Conservation (phyloP, 2,797 vertebrate genomes). For the Eremophila alpestris region DNA sequence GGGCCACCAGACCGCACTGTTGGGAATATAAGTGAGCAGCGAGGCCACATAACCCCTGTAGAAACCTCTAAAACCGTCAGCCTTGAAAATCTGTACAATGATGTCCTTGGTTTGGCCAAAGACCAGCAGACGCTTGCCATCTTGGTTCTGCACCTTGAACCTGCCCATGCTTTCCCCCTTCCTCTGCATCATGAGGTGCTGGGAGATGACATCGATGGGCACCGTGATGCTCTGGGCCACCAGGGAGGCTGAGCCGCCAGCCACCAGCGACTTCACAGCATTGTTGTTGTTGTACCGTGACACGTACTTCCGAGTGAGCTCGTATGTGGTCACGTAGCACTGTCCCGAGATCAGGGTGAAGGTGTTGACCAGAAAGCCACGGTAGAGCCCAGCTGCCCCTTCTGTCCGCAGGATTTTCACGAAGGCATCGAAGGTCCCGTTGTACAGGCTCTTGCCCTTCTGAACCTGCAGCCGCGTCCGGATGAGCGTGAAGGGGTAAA, state of each 20-base stretch:
- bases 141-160: slow-evolving; percentile 76
- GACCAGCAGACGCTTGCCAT: slow-evolving; percentile 70
- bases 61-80: slow-evolving; percentile 89
- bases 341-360: slow-evolving; percentile 96
- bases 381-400: slow-evolving; percentile 87
- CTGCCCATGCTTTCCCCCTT: slow-evolving; percentile 86
- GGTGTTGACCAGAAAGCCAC: slow-evolving; percentile 95
- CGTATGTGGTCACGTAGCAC: slow-evolving; percentile 97
- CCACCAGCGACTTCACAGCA: slow-evolving; percentile 92
- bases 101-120: slow-evolving; percentile 93
- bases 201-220: slow-evolving; percentile 93
- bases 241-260: slow-evolving; percentile 90
- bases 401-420: slow-evolving; percentile 90
- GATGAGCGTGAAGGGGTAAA: slow-evolving; percentile 96
- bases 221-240: slow-evolving; percentile 98
- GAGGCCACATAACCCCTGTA: slow-evolving; percentile 96
- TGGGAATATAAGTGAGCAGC: slow-evolving; percentile 96
- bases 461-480: slow-evolving; percentile 94
- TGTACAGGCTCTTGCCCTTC: slow-evolving; percentile 91
- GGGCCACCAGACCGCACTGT: slow-evolving; percentile 98
- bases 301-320: slow-evolving; percentile 92
- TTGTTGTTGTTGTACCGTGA: slow-evolving; percentile 89
- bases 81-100: slow-evolving; percentile 89
- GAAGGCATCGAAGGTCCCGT: slow-evolving; percentile 91
- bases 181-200: slow-evolving; percentile 98